Conservation (phyloP, 2,113 vertebrate genomes). For the Nematolebias whitei region DNA sequence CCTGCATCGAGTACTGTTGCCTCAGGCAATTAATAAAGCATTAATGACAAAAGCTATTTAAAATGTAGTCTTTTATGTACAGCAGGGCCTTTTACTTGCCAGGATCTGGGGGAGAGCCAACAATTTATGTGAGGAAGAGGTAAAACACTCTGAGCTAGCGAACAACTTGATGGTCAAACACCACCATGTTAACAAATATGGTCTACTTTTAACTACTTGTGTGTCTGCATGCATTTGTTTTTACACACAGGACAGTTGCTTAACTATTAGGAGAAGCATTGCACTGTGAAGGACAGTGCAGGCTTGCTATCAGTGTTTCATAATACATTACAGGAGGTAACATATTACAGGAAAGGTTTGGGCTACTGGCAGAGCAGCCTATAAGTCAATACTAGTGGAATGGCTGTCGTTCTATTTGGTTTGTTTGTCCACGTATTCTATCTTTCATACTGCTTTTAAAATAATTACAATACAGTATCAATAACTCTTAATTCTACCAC, state of each 20-base stretch:
- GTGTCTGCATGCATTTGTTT: constrained; percentile 70
- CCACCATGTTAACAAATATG: constrained; percentile 81
- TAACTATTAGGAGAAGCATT: constrained; percentile 41
- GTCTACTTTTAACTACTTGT: constrained; percentile 56
- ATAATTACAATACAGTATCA: background rate
- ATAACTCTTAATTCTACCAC: background rate
- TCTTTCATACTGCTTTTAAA: background rate
- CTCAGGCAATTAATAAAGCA: constrained; percentile 98
- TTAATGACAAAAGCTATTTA: constrained; percentile 99
- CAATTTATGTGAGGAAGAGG: constrained; percentile 82
- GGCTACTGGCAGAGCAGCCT: constrained; percentile 15
- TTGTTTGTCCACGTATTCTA: background rate
- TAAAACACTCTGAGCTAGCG: constrained; percentile 68
- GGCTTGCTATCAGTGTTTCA: constrained; percentile 50
- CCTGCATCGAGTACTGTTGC: constrained; percentile 85
- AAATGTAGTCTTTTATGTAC: constrained; percentile 91
- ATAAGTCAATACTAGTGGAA: background rate
- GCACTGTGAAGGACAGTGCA: constrained; percentile 28
- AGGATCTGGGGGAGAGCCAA: constrained; percentile 82
- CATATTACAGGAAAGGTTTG: constrained; percentile 31
- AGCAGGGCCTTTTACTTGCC: constrained; percentile 86
- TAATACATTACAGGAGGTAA: constrained; percentile 61
- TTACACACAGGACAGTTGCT: constrained; percentile 61
- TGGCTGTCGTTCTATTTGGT: background rate
- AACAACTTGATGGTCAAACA: constrained; percentile 63